Evolutionary conservation across 2,113 vertebrate species (phyloP), one percentile per base, ranked within the genome.

Genomic region (Epinephelus lanceolatus): DNA sequence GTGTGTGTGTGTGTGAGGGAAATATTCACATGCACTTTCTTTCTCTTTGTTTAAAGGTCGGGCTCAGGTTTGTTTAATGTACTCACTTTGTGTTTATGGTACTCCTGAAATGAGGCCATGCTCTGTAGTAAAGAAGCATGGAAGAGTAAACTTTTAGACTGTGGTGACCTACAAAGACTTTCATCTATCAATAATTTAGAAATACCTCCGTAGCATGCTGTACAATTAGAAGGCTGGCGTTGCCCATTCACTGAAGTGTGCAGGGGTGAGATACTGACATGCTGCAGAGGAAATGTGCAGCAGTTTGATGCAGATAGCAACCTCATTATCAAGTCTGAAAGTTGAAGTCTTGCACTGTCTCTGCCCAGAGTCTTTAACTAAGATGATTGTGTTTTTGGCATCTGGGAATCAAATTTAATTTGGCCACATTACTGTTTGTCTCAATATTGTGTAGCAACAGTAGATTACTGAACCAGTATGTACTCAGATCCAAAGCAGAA

Each of bases 61-160:
- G 71, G 10, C 65, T 42, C 17, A 56, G 63, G 45, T 77, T 76
- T 80, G n/a, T 80, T 83, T 80, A 49, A 74, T 68, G 23, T 47
- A 18, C 30, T 84, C 56, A 62, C 15, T 69, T 45, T 71, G 18
- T 76, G 62, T 60, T 83, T 68, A 45, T 1, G 30, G 27, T 74
- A 19, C 23, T 33, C 17, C 57, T 67, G 47, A 78, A 85, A 65
- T 71, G 53, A 81, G 67, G 30, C 63, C 37, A 9, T 45, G 27
- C 15, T 19, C 0, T 15, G 10, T 30, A 33, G 37, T 4, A 11
- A 12, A 53, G 4, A 30, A 30, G 30, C 9, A 25, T n/a, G 9
- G 3, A 1, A 51, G 60, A 49, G 18, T n/a, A 18, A 42, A 53
- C 33, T 27, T 83, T 37, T 33, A 52, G 15, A 47, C 21, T 40